Evolutionary conservation across 2,888 invertebrate genomes (phyloP).

Genomic region (Portevinia maculata): DNA sequence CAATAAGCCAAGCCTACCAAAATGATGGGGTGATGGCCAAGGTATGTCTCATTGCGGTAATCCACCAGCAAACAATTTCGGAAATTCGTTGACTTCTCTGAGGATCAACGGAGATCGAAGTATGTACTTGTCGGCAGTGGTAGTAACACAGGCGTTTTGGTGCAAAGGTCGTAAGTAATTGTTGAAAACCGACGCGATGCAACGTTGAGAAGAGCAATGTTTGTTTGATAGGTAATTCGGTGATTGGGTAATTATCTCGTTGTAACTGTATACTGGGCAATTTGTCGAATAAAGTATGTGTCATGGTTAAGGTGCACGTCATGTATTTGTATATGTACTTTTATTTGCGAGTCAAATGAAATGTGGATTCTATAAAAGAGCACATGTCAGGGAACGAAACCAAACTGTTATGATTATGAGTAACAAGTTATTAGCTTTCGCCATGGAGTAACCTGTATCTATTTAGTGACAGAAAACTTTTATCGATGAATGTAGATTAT

Average conservation of each 20-base stretch:
- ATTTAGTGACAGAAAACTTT: too few relatives aligned
- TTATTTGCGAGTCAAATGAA: not conserved
- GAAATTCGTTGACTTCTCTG: conserved; percentile 59
- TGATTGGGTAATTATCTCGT: conserved; percentile 56
- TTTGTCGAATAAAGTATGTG: not conserved
- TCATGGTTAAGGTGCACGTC: not conserved
- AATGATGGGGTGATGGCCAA: conserved; percentile 49
- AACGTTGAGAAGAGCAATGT: conserved; percentile 33
- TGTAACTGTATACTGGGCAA: conserved; percentile 19
- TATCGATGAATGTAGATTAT: too few relatives aligned
- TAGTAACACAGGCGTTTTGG: conserved; percentile 30
- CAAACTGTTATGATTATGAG: too few relatives aligned
- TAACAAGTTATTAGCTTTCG: too few relatives aligned
- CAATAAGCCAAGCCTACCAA: conserved; percentile 47
- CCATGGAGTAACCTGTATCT: too few relatives aligned
- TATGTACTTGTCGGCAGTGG: not conserved
- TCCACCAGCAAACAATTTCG: conserved; percentile 53
- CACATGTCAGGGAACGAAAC: not conserved
- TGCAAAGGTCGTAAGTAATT: conserved; percentile 65
- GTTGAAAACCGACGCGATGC: not conserved
- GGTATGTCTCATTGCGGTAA: conserved; percentile 66
- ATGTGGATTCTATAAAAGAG: not conserved
- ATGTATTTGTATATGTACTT: not conserved
- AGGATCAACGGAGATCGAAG: conserved; percentile 30
- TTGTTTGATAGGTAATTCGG: conserved; percentile 44